These are phyloP conservation scores for Cremastobaeus sp. DNA, from an alignment of 2,888 invertebrate genomes.

Conservation along the genomic window DNA sequence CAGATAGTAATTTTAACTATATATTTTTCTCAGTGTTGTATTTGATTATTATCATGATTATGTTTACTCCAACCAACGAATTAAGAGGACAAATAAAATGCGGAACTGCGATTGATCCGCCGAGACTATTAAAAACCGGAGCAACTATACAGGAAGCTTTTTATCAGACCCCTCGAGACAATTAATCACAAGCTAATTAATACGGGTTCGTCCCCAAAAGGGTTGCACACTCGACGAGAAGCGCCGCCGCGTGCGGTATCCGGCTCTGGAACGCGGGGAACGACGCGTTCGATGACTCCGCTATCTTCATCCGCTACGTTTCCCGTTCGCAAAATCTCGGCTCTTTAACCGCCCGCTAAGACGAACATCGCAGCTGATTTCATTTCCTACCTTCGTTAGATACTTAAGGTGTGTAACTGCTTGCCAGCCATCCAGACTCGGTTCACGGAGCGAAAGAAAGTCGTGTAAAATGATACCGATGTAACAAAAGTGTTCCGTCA, in stretches of 20 bases:
- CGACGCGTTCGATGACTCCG: slow-evolving; percentile 26
- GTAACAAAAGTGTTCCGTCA: slow-evolving; percentile 26
- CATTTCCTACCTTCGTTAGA: slow-evolving; percentile 6
- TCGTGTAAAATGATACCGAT: slow-evolving; percentile 25
- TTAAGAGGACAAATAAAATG: slow-evolving; percentile 2
- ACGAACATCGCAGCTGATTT: slow-evolving; percentile 2
- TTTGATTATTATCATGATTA: too few species aligned
- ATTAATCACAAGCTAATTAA: slow-evolving; percentile 74
- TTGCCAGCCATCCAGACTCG: slow-evolving; percentile 2
- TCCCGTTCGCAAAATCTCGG: slow-evolving; percentile 21
- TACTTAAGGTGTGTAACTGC: slow-evolving; percentile 11
- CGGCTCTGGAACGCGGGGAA: slow-evolving; percentile 19
- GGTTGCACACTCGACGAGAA: slow-evolving; percentile 32
- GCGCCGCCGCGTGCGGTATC: slow-evolving; percentile 30
- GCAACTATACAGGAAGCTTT: slow-evolving; percentile 61
- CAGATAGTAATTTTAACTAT: too few species aligned
- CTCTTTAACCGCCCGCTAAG: slow-evolving; percentile 24
- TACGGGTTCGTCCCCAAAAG: slow-evolving; percentile 61
- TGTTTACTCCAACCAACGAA: slow-evolving; percentile 3
- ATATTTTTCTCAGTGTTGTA: too few species aligned
- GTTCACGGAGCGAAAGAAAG: slow-evolving; percentile 17
- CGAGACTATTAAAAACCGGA: slow-evolving; percentile 38
- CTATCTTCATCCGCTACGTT: slow-evolving; percentile 31
- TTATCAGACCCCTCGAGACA: slow-evolving; percentile 67
- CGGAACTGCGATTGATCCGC: slow-evolving; percentile 34